Conservation (phyloP, 2,888 invertebrate species). For the Crioceris asparagi region DNA sequence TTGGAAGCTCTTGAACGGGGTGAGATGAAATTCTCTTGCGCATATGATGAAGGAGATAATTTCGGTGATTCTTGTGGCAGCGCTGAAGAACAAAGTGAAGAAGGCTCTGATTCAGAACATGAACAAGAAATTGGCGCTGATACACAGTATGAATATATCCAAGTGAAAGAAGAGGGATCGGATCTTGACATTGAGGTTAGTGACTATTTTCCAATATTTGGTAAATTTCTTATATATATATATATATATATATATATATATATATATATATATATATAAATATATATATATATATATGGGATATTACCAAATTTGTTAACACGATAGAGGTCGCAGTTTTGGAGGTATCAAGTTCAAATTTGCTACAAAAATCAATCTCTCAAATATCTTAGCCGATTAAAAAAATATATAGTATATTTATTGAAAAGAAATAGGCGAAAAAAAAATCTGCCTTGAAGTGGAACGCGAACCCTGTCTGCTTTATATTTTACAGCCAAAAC, state of each 20-base stretch:
- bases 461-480: too few species aligned
- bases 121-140: constrained; percentile 27
- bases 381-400: too few species aligned
- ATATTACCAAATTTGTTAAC: too few species aligned
- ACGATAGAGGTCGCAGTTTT: too few species aligned
- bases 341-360: too few species aligned
- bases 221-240: background rate
- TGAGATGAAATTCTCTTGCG: constrained; percentile 71
- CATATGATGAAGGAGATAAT: constrained; percentile 36
- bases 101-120: constrained; percentile 48
- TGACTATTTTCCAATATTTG: background rate
- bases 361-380: too few species aligned
- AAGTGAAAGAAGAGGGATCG: constrained; percentile 36
- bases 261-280: too few species aligned
- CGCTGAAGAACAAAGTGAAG: constrained; percentile 58
- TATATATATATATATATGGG: too few species aligned
- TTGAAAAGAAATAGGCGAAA: too few species aligned
- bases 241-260: background rate
- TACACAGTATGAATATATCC: constrained; percentile 38
- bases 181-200: constrained; percentile 48
- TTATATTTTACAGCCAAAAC: too few species aligned
- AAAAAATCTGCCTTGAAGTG: too few species aligned
- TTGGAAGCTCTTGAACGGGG: constrained; percentile 75
- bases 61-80: constrained; percentile 44
- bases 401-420: too few species aligned